A percentile compares a stretch with the other conserved stretches of the same genome.
These are phyloP conservation scores for Shinisaurus crocodilurus DNA, from an alignment of 2,113 vertebrate genomes.

Conservation along the genomic window DNA sequence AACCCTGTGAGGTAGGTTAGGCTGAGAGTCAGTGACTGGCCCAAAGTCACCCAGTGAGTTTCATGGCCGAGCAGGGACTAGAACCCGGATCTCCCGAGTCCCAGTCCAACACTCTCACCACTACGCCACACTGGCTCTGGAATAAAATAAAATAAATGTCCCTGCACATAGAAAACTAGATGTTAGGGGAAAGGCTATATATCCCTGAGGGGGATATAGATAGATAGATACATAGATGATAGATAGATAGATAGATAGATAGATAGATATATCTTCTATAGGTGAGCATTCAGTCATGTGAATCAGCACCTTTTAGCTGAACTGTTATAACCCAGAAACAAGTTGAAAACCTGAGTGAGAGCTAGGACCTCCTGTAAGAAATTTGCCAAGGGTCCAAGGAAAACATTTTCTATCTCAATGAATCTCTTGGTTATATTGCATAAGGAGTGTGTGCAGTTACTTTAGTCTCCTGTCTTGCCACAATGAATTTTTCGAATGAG, in stretches of 20 bases:
- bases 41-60: too few relatives aligned
- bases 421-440: neutral
- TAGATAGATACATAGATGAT: too few relatives aligned
- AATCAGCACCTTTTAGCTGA: neutral
- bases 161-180: neutral
- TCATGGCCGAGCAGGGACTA: too few relatives aligned
- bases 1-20: neutral
- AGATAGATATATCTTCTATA: neutral
- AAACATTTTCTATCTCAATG: neutral
- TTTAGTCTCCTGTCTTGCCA: neutral
- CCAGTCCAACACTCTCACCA: too few relatives aligned
- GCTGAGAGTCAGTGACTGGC: neutral
- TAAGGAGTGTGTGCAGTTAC: neutral
- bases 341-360: neutral
- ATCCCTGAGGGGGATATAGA: neutral
- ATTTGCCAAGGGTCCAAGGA: neutral
- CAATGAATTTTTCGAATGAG: neutral
- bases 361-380: neutral
- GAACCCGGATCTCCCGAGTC: too few relatives aligned
- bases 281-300: neutral
- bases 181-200: neutral
- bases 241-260: too few relatives aligned
- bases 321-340: neutral
- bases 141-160: neutral
- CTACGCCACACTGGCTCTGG: too few relatives aligned